These are phyloP conservation scores for Brassicogethes aeneus DNA, from an alignment of 2,888 invertebrate genomes.

Conservation along the genomic window DNA sequence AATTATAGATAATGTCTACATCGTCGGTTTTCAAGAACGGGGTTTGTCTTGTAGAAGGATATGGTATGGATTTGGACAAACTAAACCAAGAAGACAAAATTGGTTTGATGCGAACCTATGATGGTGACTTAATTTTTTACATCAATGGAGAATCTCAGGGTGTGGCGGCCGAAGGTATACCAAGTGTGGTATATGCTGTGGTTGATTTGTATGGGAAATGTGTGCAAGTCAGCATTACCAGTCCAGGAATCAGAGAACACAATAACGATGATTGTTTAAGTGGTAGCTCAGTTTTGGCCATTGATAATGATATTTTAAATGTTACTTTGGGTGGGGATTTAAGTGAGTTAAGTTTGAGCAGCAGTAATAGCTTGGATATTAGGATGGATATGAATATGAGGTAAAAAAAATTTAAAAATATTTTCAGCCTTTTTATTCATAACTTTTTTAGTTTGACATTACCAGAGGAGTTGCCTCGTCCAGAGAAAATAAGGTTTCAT, in stretches of 20 bases:
- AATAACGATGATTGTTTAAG: conserved; percentile 42
- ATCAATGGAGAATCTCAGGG: conserved; percentile 86
- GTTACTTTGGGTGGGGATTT: conserved; percentile 39
- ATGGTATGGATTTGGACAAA: conserved; percentile 77
- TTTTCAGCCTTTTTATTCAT: conserved; percentile 1
- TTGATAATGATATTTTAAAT: conserved; percentile 40
- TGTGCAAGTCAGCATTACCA: conserved; percentile 61
- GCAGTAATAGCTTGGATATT: conserved; percentile 40
- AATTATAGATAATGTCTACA: conserved; percentile 70
- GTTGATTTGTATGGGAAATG: conserved; percentile 79
- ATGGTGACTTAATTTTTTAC: conserved; percentile 79
- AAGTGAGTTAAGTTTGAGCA: conserved; percentile 39
- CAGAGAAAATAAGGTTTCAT: conserved; percentile 73
- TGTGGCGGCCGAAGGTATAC: conserved; percentile 71
- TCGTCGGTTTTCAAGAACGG: conserved; percentile 81
- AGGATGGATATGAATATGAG: conserved; percentile 41
- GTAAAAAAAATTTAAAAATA: conserved; percentile 15
- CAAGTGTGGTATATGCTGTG: conserved; percentile 63
- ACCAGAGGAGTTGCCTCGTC: conserved; percentile 33
- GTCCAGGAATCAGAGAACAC: conserved; percentile 38
- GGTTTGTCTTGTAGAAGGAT: conserved; percentile 68
- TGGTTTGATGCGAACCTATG: conserved; percentile 74
- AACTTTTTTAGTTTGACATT: conserved; percentile 30
- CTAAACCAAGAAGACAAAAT: conserved; percentile 75
- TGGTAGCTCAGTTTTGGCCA: conserved; percentile 40